Percentiles rank a stretch among this genome's conserved stretches.
These are phyloP conservation scores for Danio kyathit DNA, from an alignment of 2,797 vertebrate species.

Conservation along the genomic window DNA sequence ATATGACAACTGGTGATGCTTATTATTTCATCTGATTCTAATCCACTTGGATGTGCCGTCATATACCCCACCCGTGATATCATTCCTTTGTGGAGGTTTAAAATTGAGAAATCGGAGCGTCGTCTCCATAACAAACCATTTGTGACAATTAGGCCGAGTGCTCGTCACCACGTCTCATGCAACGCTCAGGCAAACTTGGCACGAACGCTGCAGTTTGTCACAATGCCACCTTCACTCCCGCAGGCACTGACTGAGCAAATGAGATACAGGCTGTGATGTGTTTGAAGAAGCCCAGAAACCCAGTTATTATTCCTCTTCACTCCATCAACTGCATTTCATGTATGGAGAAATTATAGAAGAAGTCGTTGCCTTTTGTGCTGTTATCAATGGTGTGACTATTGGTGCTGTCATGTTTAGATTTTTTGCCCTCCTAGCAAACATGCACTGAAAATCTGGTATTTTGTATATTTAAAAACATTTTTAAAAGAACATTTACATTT, in stretches of 20 bases:
- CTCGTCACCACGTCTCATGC: constrained; percentile 30
- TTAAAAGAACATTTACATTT: too few species aligned
- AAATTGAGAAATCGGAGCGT: background rate
- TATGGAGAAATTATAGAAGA: constrained; percentile 4
- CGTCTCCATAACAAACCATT: constrained; percentile 30
- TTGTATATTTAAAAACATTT: too few species aligned
- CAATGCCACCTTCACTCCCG: constrained; percentile 27
- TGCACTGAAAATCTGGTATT: too few species aligned
- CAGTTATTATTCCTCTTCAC: background rate
- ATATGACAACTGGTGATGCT: background rate
- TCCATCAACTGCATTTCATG: background rate
- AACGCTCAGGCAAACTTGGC: constrained; percentile 31
- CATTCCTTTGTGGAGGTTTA: background rate
- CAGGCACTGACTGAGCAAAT: constrained; percentile 8
- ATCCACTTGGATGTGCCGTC: constrained; percentile 13
- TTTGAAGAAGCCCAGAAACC: background rate
- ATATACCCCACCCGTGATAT: constrained; percentile 18
- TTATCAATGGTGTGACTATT: constrained; percentile 7
- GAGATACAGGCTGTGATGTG: background rate
- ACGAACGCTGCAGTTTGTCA: constrained; percentile 13
- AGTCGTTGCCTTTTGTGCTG: background rate
- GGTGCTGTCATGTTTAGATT: too few species aligned
- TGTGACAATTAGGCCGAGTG: constrained; percentile 16
- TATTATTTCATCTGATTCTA: constrained; percentile 23
- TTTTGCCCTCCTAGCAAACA: too few species aligned